Evolutionary conservation across 1,140 invertebrate species (phyloP), one percentile per base, ranked within the genome.

Genomic region (Heliconius himera): DNA sequence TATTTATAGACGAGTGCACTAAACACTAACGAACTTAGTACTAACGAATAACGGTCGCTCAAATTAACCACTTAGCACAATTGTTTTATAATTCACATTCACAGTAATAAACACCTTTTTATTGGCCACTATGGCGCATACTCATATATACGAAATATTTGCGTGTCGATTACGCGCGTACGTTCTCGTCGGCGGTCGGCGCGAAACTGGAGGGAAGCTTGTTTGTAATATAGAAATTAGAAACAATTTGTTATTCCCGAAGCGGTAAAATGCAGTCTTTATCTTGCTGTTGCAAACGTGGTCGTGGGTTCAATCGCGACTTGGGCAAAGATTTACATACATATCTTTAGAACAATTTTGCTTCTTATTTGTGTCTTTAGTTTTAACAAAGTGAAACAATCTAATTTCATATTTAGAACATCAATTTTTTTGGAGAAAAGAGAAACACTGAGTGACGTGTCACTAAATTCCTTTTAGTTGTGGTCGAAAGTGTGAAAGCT

Each of bases 1-100:
- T 85, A 85, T 85, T 82, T 83, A 82, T 85, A 83, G 84, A 83
- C 71, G 72, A 75, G 6, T 76, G 77, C 76, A 82, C 79, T 70
- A 81, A 84, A 80, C 80, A 82, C 70, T 66, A 66, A 66, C 13
- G 60, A 46, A 46, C 41, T 13, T 3, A 46, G 11, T 22, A 26
- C 41, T 80, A 82, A 84, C 81, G 80, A 82, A 81, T 82, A 84
- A 84, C 81, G 81, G 83, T 76, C 26, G 49, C n/a, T 70, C 33
- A 79, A 74, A 73, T 79, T 74, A 70, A 46, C 6, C 71, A 73
- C 71, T 78, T 73, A 78, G 41, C 72, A 74, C 51, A 36, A 51
- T 70, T 49, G 72, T 74, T 78, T 49, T 60, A 74, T 29, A 29
- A 51, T 26, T 26, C n/a, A 22, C 60, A 66, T 66, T 29, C 26